phyloP scores from a whole-genome alignment of 1,140 invertebrate species.

The Acyrthosiphon pisum region DNA sequence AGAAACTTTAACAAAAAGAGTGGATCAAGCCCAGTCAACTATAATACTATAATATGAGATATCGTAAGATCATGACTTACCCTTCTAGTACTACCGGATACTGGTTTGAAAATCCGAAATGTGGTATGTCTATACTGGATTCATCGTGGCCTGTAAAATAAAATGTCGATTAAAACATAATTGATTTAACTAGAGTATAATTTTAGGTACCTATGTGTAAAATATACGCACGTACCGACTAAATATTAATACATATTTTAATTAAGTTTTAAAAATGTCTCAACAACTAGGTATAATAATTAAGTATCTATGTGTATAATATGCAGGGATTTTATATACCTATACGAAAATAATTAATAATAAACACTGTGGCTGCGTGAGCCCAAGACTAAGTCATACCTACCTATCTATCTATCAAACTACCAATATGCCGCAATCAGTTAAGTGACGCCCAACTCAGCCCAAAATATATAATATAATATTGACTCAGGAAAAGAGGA shows the following conservation, averaged over 20 bases:
- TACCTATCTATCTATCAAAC: no score
- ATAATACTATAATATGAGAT: background rate
- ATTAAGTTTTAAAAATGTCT: background rate
- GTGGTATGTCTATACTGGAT: conserved; percentile 38
- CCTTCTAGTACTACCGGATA: conserved; percentile 40
- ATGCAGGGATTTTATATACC: background rate
- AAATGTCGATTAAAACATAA: background rate
- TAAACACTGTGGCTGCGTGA: background rate
- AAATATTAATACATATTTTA: background rate
- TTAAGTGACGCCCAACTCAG: background rate
- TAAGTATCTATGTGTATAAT: background rate
- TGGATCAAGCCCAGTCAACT: background rate
- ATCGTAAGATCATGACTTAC: conserved; percentile 10
- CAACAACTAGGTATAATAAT: background rate
- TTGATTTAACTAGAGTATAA: background rate
- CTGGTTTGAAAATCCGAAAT: conserved; percentile 50
- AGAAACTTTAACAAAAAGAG: background rate
- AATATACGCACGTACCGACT: background rate
- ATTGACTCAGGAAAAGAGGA: background rate
- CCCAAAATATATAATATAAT: background rate
- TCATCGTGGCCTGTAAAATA: conserved; percentile 46
- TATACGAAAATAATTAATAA: background rate
- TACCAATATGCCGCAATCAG: no score
- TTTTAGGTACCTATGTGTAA: background rate
- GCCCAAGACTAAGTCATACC: no score